A percentile compares a stretch with the other conserved stretches of the same genome.
These are phyloP conservation scores for Pristionchus fissidentatus DNA, from an alignment of 2,888 invertebrate genomes.

Conservation along the genomic window DNA sequence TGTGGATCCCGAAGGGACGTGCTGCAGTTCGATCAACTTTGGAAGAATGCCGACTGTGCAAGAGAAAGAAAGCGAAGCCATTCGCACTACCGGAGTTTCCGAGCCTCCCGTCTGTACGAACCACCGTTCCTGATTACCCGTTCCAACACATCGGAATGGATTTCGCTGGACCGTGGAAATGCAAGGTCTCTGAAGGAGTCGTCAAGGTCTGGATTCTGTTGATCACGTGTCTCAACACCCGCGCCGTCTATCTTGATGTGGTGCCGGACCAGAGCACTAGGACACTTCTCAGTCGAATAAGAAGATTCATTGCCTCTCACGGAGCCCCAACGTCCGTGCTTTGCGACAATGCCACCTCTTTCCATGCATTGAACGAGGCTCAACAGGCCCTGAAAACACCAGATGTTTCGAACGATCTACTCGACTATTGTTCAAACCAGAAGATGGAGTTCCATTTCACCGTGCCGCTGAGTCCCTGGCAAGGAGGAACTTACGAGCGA, in stretches of 20 bases:
- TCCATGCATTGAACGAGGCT: conserved; percentile 72
- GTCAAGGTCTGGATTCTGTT: conserved; percentile 48
- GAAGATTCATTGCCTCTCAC: conserved; percentile 49
- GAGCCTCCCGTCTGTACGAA: not conserved
- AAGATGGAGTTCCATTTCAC: conserved; percentile 69
- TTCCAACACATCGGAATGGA: conserved; percentile 17
- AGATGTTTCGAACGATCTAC: not conserved
- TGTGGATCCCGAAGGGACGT: conserved; percentile 24
- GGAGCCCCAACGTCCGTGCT: conserved; percentile 46
- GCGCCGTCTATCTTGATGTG: conserved; percentile 53
- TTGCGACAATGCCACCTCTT: conserved; percentile 74
- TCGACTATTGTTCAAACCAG: not conserved
- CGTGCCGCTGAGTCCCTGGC: conserved; percentile 76
- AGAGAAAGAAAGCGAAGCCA: not conserved
- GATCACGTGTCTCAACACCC: conserved; percentile 49
- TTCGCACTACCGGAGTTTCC: conserved; percentile 5
- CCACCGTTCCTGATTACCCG: not conserved
- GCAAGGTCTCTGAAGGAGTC: not conserved
- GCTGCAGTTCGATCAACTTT: not conserved
- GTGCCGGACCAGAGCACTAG: conserved; percentile 39
- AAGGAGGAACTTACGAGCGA: conserved; percentile 77
- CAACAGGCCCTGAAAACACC: not conserved
- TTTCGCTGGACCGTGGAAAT: conserved; percentile 1
- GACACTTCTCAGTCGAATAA: conserved; percentile 46
- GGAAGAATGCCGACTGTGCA: not conserved